phyloP scores from a whole-genome alignment of 2,797 vertebrate genomes.

The Halcyon leucocephala region DNA sequence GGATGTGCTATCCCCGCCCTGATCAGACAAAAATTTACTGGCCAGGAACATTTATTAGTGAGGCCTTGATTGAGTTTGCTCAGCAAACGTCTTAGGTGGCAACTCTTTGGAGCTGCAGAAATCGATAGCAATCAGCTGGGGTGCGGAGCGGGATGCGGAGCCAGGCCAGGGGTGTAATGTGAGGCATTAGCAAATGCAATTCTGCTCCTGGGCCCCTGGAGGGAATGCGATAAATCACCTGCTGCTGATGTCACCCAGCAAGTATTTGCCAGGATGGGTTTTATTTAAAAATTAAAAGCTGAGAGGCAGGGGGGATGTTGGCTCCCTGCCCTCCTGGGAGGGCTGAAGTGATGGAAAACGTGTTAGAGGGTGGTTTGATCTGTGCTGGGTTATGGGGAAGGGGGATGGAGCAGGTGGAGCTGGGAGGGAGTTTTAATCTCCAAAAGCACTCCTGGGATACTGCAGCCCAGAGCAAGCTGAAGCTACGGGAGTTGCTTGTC shows the following conservation, averaged over 20 bases:
- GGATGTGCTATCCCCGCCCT: neutral
- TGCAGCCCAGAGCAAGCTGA: neutral
- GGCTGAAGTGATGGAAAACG: neutral
- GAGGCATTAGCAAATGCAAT: neutral
- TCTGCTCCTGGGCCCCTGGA: neutral
- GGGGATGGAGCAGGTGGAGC: neutral
- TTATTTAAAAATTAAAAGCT: conserved; percentile 12
- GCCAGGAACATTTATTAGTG: neutral
- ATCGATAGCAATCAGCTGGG: conserved; percentile 65
- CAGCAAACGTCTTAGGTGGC: neutral
- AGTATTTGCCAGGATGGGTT: neutral
- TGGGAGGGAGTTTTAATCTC: neutral
- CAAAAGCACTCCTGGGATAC: neutral
- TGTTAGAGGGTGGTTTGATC: neutral
- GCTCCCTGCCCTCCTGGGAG: neutral
- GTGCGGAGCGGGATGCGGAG: neutral
- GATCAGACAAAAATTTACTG: neutral
- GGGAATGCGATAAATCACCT: conserved; percentile 24
- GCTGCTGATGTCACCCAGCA: neutral
- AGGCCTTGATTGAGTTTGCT: conserved; percentile 33
- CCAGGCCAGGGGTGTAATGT: neutral
- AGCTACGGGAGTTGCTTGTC: neutral
- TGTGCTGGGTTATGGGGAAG: neutral
- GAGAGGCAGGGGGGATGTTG: neutral
- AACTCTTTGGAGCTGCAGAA: neutral